These are phyloP conservation scores for Haliclona indistincta DNA, from an alignment of 37 sponge, comb jelly and placozoan genomes.

Conservation along the genomic window DNA sequence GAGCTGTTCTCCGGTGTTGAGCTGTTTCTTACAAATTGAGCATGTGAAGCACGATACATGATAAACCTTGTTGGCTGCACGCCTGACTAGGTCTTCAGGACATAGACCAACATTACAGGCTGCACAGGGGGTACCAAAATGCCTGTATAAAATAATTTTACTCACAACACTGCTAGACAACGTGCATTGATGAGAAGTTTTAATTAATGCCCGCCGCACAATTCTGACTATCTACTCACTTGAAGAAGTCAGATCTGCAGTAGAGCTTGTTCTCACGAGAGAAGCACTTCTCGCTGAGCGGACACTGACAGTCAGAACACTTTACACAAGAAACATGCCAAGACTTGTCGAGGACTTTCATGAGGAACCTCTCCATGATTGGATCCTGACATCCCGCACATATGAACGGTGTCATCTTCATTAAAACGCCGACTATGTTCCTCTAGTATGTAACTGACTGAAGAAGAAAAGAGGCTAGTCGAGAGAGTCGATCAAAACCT, in stretches of 20 bases:
- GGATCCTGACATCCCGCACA: conserved; percentile 71
- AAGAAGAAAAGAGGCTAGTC: no score
- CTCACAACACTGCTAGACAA: no score
- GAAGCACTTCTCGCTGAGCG: conserved; percentile 90
- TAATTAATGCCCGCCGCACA: not conserved
- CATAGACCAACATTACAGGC: conserved; percentile 72
- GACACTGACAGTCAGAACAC: conserved; percentile 81
- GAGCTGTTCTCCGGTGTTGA: conserved; percentile 76
- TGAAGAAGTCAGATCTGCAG: conserved; percentile 89
- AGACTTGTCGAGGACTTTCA: conserved; percentile 83
- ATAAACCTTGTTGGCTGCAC: conserved; percentile 71
- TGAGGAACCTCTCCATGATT: conserved; percentile 78
- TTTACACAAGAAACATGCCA: conserved; percentile 92
- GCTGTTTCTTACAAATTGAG: conserved; percentile 61
- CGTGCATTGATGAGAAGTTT: no score
- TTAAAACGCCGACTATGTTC: no score
- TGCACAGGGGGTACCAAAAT: conserved; percentile 75
- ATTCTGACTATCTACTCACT: conserved; percentile 37
- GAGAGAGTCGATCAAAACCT: no score
- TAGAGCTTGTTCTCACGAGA: conserved; percentile 84
- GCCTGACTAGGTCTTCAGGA: conserved; percentile 79
- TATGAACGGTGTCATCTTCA: conserved; percentile 62
- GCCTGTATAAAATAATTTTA: conserved; percentile 13
- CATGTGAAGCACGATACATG: conserved; percentile 76
- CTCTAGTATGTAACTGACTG: no score